phyloP scores from a whole-genome alignment of 2,113 vertebrate species.

The Charina bottae region DNA sequence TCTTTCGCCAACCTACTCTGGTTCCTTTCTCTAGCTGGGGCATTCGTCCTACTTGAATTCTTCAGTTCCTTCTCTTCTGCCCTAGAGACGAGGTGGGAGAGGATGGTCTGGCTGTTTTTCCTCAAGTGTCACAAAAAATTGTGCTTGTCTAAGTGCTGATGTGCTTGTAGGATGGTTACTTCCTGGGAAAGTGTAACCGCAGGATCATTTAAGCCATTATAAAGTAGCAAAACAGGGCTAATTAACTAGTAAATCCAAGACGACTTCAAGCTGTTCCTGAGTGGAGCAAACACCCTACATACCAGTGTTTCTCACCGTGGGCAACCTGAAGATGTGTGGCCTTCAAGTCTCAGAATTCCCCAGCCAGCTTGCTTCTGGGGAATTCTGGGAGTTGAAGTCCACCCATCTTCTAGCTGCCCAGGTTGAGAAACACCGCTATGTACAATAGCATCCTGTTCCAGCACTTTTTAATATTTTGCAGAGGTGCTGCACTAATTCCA shows the following conservation, averaged over 20 bases:
- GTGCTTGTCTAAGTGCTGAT: background rate
- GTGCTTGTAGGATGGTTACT: background rate
- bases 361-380: no score
- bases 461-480: background rate
- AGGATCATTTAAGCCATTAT: background rate
- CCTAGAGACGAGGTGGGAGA: background rate
- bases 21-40: background rate
- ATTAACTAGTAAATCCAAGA: background rate
- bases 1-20: background rate
- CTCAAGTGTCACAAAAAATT: background rate
- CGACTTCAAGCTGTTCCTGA: background rate
- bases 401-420: no score
- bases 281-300: background rate
- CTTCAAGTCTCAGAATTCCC: no score
- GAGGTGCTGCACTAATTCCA: background rate
- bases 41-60: background rate
- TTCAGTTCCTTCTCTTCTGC: background rate
- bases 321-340: no score
- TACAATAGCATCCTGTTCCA: background rate
- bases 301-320: no score
- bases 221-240: background rate
- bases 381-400: no score
- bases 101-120: background rate
- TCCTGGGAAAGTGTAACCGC: background rate
- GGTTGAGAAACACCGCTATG: no score